Percentiles rank a stretch among this genome's conserved stretches.
phyloP scores from a whole-genome alignment of 1,140 invertebrate genomes.

The Drosophila sp. region DNA sequence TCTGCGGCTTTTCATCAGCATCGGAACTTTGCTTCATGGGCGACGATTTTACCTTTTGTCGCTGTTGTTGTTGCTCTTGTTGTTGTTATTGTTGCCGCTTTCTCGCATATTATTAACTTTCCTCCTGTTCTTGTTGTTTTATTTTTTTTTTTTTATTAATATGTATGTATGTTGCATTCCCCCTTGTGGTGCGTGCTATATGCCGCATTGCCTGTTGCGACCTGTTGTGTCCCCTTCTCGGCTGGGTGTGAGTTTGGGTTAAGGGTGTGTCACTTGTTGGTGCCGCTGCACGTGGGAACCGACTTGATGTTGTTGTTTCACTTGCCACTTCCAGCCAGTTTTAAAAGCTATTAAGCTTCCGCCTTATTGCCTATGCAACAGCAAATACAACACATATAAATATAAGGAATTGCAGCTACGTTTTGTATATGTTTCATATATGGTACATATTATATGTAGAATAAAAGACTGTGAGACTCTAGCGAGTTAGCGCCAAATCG shows the following conservation, averaged over 20 bases:
- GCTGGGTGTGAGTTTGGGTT: slow-evolving; percentile 17
- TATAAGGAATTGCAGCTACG: not conserved
- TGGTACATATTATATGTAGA: too few relatives aligned
- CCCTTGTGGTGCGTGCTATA: slow-evolving; percentile 73
- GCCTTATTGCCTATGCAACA: slow-evolving; percentile 41
- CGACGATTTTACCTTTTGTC: slow-evolving; percentile 40
- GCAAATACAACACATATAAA: slow-evolving; percentile 1
- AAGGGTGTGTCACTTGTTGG: slow-evolving; percentile 78
- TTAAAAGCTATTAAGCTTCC: slow-evolving; percentile 55
- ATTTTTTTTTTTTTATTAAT: slow-evolving; percentile 37
- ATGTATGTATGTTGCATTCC: slow-evolving; percentile 61
- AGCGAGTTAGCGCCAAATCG: slow-evolving; percentile 57
- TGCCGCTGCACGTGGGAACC: slow-evolving; percentile 8
- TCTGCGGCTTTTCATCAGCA: slow-evolving; percentile 59
- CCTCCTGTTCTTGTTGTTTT: slow-evolving; percentile 6
- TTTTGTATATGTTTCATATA: too few relatives aligned
- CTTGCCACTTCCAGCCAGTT: slow-evolving; percentile 39
- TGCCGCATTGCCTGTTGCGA: slow-evolving; percentile 42
- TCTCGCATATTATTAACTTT: slow-evolving; percentile 75
- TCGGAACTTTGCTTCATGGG: slow-evolving; percentile 71
- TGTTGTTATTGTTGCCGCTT: slow-evolving; percentile 43
- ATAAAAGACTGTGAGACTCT: slow-evolving; percentile 17
- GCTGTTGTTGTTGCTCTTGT: slow-evolving; percentile 39
- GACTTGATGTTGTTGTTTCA: slow-evolving; percentile 55
- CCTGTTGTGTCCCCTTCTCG: slow-evolving; percentile 15